Evolutionary conservation across 2,888 invertebrate species (phyloP).

Genomic region (Lasioglossum morio): DNA sequence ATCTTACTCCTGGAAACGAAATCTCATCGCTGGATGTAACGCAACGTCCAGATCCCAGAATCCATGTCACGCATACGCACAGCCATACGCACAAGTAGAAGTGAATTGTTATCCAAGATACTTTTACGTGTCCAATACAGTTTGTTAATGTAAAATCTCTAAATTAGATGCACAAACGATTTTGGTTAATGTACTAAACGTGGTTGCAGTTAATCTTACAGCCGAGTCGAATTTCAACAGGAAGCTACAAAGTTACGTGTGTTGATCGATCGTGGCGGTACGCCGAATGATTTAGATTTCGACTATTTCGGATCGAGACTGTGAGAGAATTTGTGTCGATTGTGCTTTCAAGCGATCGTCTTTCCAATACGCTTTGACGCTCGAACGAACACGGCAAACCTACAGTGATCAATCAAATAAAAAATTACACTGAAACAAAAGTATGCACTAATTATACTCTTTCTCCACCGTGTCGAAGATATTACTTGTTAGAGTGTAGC

Average conservation of each 20-base stretch:
- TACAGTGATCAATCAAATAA: constrained; percentile 1
- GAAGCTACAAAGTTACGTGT: constrained; percentile 10
- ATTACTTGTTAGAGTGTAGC: constrained; percentile 23
- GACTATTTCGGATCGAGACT: background rate
- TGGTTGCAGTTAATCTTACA: constrained; percentile 31
- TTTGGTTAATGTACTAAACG: constrained; percentile 41
- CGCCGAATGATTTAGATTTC: background rate
- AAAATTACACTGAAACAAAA: constrained; percentile 21
- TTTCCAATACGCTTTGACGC: constrained; percentile 1
- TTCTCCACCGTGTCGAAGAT: background rate
- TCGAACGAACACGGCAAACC: background rate
- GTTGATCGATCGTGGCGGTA: constrained; percentile 23
- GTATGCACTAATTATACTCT: constrained; percentile 40
- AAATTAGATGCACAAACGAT: constrained; percentile 20
- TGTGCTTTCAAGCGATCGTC: background rate
- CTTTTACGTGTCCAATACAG: constrained; percentile 6
- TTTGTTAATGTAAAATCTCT: constrained; percentile 47
- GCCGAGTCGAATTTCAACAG: background rate
- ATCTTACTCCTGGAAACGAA: constrained; percentile 49
- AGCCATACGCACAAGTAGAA: background rate
- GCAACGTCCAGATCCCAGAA: constrained; percentile 9
- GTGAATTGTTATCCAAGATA: constrained; percentile 2
- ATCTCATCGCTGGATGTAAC: constrained; percentile 18
- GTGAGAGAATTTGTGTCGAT: background rate
- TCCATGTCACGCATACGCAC: constrained; percentile 3